A percentile compares a stretch with the other conserved stretches of the same genome.
Evolutionary conservation across 2,888 invertebrate species (phyloP).

Genomic region (Meliscaeva auricollis): DNA sequence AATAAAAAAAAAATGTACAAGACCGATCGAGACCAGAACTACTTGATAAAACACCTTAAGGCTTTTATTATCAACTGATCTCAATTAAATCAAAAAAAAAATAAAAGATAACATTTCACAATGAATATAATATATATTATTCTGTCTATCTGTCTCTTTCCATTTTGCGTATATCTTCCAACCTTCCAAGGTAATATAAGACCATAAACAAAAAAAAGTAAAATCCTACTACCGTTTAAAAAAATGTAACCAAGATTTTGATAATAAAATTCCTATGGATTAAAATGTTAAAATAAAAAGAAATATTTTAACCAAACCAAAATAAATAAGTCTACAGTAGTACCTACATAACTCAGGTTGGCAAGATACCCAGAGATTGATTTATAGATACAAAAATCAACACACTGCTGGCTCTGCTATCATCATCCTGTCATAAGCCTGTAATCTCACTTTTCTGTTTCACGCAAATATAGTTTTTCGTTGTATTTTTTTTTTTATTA

Average conservation of each 20-base stretch:
- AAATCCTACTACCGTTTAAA: not conserved
- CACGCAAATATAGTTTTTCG: too few relatives aligned
- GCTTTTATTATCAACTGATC: conserved; percentile 41
- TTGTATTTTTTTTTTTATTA: too few relatives aligned
- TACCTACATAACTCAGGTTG: not conserved
- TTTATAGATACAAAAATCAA: conserved; percentile 25
- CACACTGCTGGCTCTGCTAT: not conserved
- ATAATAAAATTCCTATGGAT: not conserved
- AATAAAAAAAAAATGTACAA: not conserved
- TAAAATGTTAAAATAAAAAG: conserved; percentile 3
- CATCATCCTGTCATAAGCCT: conserved; percentile 15
- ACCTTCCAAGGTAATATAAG: not conserved
- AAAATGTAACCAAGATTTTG: not conserved
- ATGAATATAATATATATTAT: not conserved
- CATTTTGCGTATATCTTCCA: not conserved
- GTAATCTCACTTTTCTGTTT: conserved; percentile 24
- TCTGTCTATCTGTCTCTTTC: not conserved
- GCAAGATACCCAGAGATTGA: conserved; percentile 23
- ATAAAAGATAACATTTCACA: conserved; percentile 5
- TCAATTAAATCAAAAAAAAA: conserved; percentile 14
- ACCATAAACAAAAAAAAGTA: not conserved
- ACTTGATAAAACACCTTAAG: conserved; percentile 27
- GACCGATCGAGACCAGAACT: not conserved
- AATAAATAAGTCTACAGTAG: not conserved
- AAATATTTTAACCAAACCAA: conserved; percentile 6